Evolutionary conservation across 1,140 invertebrate genomes (phyloP).

Genomic region (Drosophila sucinea): DNA sequence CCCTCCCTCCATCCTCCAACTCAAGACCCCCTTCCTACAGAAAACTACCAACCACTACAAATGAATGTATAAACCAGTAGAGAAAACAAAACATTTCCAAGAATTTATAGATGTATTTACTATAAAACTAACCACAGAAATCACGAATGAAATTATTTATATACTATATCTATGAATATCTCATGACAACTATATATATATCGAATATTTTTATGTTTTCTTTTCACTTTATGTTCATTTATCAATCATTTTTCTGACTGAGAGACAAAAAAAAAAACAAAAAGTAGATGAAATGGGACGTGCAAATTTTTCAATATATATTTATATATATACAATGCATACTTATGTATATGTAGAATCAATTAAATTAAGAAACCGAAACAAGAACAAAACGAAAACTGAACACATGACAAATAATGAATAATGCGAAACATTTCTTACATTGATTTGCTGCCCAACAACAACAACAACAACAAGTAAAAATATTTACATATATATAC

Average conservation of each 20-base stretch:
- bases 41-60: constrained; percentile 15
- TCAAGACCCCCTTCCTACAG: not conserved
- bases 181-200: constrained; percentile 10
- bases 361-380: constrained; percentile 22
- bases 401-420: constrained; percentile 78
- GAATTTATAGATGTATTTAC: constrained; percentile 77
- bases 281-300: not conserved
- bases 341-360: constrained; percentile 13
- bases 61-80: constrained; percentile 76
- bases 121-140: constrained; percentile 39
- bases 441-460: constrained; percentile 31
- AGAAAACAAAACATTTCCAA: constrained; percentile 56
- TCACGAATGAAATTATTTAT: constrained; percentile 32
- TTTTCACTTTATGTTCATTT: not conserved
- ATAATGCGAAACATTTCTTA: constrained; percentile 65
- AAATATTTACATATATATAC: constrained; percentile 8
- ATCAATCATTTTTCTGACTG: constrained; percentile 11
- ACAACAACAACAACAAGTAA: constrained; percentile 22
- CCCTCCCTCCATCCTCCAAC: not conserved
- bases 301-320: constrained; percentile 29
- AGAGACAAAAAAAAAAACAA: not conserved
- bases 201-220: constrained; percentile 2
- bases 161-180: constrained; percentile 30
- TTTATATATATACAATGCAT: constrained; percentile 21
- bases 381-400: constrained; percentile 45